Evolutionary conservation across 2,113 vertebrate species (phyloP).

Genomic region (Colinus virginianus): DNA sequence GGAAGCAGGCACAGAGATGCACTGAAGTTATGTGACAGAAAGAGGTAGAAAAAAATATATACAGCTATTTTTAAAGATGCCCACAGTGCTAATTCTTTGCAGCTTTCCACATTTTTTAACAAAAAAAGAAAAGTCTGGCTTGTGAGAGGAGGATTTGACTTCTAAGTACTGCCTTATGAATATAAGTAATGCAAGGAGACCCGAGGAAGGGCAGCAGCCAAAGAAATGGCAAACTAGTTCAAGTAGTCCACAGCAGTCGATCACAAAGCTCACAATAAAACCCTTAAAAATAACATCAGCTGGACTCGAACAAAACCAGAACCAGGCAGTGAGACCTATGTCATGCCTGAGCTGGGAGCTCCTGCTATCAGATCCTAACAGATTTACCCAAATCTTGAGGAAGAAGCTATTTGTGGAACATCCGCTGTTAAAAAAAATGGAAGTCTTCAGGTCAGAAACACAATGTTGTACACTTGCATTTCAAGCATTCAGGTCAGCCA

Average conservation of each 20-base stretch:
- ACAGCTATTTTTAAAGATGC: background rate
- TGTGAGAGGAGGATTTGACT: background rate
- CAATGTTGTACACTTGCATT: background rate
- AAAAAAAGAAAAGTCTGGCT: background rate
- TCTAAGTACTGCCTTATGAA: background rate
- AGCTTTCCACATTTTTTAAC: background rate
- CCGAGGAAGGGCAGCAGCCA: background rate
- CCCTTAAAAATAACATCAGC: background rate
- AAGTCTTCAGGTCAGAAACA: background rate
- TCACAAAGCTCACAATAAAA: background rate
- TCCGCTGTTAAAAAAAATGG: background rate
- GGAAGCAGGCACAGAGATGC: background rate
- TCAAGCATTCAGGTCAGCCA: background rate
- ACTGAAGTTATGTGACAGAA: background rate
- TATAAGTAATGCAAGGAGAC: background rate
- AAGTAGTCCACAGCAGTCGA: background rate
- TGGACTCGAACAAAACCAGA: background rate
- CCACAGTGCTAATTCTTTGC: background rate
- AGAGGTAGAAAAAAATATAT: background rate
- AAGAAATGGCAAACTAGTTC: background rate
- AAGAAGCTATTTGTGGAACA: background rate
- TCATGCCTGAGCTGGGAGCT: background rate
- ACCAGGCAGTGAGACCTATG: background rate
- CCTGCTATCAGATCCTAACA: background rate
- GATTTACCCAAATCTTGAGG: background rate